phyloP scores from a whole-genome alignment of 2,888 invertebrate genomes.

The Papilio protenor region DNA sequence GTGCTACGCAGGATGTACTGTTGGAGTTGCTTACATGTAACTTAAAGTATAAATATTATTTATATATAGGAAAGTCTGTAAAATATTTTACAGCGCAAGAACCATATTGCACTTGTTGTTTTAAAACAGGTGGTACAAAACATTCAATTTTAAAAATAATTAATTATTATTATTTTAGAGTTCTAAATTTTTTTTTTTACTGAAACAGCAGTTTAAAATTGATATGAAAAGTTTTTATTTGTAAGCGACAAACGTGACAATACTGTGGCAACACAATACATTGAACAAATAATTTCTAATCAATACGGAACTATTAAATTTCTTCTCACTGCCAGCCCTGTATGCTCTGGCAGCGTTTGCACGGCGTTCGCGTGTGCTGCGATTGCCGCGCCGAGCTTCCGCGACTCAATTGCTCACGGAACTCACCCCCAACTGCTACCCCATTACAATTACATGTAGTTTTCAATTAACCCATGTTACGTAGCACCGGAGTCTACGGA shows the following conservation, averaged over 20 bases:
- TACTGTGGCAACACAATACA: neutral
- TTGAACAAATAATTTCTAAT: neutral
- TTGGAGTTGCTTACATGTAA: slow-evolving; percentile 40
- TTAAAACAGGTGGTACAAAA: too few species aligned
- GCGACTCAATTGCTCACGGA: slow-evolving; percentile 70
- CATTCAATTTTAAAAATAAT: too few species aligned
- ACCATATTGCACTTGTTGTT: too few species aligned
- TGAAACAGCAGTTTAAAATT: too few species aligned
- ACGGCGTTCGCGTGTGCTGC: slow-evolving; percentile 52
- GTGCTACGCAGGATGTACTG: slow-evolving; percentile 32
- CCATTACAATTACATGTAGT: slow-evolving; percentile 33
- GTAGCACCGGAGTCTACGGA: slow-evolving; percentile 18
- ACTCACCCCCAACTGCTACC: slow-evolving; percentile 46
- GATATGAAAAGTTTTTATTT: too few species aligned
- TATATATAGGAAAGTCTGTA: too few species aligned
- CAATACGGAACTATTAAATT: slow-evolving; percentile 21
- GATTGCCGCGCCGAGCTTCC: slow-evolving; percentile 72
- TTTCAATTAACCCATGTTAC: slow-evolving; percentile 31
- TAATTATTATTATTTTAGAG: too few species aligned
- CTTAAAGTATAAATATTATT: too few species aligned
- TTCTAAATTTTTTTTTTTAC: too few species aligned
- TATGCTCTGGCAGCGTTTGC: slow-evolving; percentile 45
- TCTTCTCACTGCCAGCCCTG: neutral
- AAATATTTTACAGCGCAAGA: too few species aligned
- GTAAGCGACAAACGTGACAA: too few species aligned